Evolutionary conservation across 2,888 invertebrate genomes (phyloP).

Genomic region (Alsophila aescularia): DNA sequence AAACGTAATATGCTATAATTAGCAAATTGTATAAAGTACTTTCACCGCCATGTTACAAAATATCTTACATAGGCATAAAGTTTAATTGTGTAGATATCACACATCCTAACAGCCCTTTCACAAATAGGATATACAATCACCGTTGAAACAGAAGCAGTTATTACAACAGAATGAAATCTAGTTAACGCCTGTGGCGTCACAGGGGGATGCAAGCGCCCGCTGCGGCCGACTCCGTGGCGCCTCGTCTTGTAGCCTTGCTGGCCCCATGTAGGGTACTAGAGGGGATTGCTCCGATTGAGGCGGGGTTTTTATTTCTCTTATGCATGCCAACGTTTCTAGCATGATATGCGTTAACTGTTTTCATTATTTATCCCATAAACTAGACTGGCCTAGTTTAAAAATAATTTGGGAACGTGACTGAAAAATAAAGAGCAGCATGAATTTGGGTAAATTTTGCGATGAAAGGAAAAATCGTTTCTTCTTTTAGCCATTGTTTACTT

Average conservation of each 20-base stretch:
- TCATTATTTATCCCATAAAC: background rate
- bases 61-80: no score
- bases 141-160: conserved; percentile 13
- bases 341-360: background rate
- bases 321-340: conserved; percentile 7
- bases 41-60: no score
- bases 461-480: no score
- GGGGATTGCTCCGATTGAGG: conserved; percentile 11
- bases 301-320: background rate
- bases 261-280: conserved; percentile 15
- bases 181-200: conserved; percentile 27
- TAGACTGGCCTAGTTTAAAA: no score
- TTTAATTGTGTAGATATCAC: no score
- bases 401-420: no score
- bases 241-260: background rate
- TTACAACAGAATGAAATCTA: conserved; percentile 17
- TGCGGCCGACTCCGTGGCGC: conserved; percentile 38
- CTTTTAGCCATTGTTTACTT: no score
- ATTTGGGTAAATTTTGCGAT: no score
- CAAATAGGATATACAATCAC: background rate
- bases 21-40: no score
- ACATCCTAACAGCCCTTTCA: background rate
- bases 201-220: conserved; percentile 37
- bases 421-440: no score
- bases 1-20: no score